These are phyloP conservation scores for Phaenicophaeus curvirostris DNA, from an alignment of 2,797 vertebrate species.

Conservation along the genomic window DNA sequence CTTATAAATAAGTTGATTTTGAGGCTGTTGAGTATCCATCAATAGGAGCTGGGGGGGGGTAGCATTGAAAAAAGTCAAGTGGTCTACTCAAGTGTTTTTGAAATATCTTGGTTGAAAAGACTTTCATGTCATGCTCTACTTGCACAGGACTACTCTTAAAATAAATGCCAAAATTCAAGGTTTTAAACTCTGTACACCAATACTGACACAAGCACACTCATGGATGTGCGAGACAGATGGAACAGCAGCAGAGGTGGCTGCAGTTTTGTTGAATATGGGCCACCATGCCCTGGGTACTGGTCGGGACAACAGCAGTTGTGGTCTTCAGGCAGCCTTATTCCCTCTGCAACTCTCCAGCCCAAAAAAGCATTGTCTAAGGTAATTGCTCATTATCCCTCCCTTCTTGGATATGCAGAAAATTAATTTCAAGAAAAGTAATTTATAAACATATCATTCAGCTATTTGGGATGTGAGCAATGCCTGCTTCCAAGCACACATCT, in stretches of 20 bases:
- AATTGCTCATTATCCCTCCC: background rate
- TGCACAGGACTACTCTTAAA: background rate
- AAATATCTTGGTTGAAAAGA: background rate
- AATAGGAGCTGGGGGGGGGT: background rate
- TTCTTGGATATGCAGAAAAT: background rate
- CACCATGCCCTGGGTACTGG: background rate
- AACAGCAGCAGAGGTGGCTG: background rate
- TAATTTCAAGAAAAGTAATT: background rate
- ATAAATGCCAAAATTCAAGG: background rate
- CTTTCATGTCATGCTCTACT: background rate
- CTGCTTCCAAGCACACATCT: background rate
- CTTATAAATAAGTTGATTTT: background rate
- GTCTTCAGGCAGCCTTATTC: background rate
- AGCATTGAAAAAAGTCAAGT: background rate
- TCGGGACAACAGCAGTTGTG: background rate
- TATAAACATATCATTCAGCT: background rate
- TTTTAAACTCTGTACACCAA: background rate
- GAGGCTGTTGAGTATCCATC: background rate
- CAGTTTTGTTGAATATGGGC: background rate
- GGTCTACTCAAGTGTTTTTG: background rate
- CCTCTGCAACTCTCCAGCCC: too few species aligned
- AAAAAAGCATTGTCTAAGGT: fast-evolving
- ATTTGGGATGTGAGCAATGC: background rate
- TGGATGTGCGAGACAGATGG: background rate
- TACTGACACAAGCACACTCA: background rate